Evolutionary conservation across 2,888 invertebrate genomes (phyloP).

Genomic region (Celastrina argiolus): DNA sequence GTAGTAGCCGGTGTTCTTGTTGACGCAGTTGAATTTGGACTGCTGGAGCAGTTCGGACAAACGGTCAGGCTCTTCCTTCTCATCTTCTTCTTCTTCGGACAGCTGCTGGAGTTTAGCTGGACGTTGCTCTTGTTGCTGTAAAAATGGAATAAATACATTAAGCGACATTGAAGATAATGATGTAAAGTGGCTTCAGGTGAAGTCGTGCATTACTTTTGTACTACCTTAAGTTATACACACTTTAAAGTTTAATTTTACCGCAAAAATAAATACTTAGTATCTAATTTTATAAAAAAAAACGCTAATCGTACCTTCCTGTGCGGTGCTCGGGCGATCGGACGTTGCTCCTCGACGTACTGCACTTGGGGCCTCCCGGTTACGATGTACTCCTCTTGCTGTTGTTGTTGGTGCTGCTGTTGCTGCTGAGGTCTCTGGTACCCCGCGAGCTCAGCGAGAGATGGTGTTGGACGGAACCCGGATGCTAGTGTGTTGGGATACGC

Average conservation of each 20-base stretch:
- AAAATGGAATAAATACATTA: too few species aligned
- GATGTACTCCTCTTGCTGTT: constrained; percentile 41
- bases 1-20: constrained; percentile 92
- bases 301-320: constrained; percentile 51
- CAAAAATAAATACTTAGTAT: too few species aligned
- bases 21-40: constrained; percentile 89
- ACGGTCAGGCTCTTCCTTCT: constrained; percentile 91
- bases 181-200: not conserved
- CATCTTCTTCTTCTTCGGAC: constrained; percentile 80
- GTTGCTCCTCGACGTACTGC: constrained; percentile 80
- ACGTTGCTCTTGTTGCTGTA: constrained; percentile 52
- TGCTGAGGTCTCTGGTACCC: constrained; percentile 58
- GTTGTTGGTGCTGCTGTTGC: constrained; percentile 50
- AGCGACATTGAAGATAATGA: not conserved
- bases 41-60: constrained; percentile 86
- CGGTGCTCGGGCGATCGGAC: constrained; percentile 73
- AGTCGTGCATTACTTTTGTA: not conserved
- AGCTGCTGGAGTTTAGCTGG: constrained; percentile 50
- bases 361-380: constrained; percentile 49
- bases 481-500: constrained; percentile 61
- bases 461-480: constrained; percentile 65
- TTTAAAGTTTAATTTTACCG: too few species aligned
- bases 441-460: constrained; percentile 67
- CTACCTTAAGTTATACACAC: too few species aligned
- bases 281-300: not conserved